Base-by-base conservation (phyloP, 1,140 invertebrate genomes). In the Adelges cooleyi region DNA sequence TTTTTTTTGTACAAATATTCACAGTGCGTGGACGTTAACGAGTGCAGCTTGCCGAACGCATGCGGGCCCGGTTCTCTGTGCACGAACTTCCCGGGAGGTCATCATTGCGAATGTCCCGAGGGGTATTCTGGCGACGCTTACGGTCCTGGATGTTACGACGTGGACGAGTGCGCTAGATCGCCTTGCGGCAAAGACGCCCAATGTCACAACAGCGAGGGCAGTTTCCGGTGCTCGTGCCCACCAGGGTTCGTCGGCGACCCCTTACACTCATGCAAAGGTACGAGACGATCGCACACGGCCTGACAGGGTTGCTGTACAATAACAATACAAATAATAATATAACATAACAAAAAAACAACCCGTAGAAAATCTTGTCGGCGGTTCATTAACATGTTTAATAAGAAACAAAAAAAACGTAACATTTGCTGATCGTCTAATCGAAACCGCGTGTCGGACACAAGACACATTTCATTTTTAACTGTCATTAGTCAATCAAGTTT, bases 21-120 rank as follows among this genome's bases (percentile, higher is more conserved):
- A 9, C 70, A 89, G 86, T 93, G 90, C 74, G 78, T 82, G 67
- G 90, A 92, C 74, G 76, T 90, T 54, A 84, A 93, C 73, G 90
- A 94, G 77, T 94, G 90, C 74, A 76, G 82, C 68, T 78, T 80
- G 69, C 77, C 77, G 20, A 80, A 81, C 69, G 81, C 84, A 51
- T 95, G 92, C 74, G 91, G 87, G 65, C 77, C 79, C 40, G 84
- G 83, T 67, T 90, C 92, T 13, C 76, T 84, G 56, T 92, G 90
- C 76, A 80, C 82, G 11, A 93, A 93, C 76, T 73, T 86, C 17
- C 81, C 83, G 22, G 91, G 90, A 65, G 83, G 83, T 40, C 82
- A 86, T 76, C 81, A 82, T 70, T 95, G 92, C 78, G 81, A 85
- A 69, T 95, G 92, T 75, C 87, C 87, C 27, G 74, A 80, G 42